Evolutionary conservation across 2,888 invertebrate species (phyloP), one percentile per base, ranked within the genome.

Genomic region (Melanchra persicariae): DNA sequence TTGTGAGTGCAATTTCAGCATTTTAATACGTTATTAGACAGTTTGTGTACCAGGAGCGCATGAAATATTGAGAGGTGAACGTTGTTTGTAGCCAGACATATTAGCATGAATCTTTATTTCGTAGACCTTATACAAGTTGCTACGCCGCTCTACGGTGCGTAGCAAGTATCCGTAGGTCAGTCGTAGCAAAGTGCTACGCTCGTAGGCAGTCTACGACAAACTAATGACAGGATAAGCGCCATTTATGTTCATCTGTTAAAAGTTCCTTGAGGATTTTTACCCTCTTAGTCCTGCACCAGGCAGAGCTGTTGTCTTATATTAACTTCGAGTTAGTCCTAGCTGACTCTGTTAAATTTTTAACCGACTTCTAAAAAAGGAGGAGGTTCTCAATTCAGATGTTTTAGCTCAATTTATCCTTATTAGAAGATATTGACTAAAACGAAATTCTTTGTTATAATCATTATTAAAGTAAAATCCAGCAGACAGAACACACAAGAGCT

Each of bases 121-220:
- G 57, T 47, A 58, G 51, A 8, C n/a, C n/a, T 12, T 17, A 5
- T 12, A 30, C 12, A n/a, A n/a, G n/a, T 40, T n/a, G 76, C 57
- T 76, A 74, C 69, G 74, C 12, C 8, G 15, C 19, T n/a, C 24
- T 63, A 43, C 64, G 24, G 15, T 64, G 12, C 64, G 74, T 74
- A 74, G 49, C 55, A 49, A 74, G 49, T 65, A 9, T 45, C 19
- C 47, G 47, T 77, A 74, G 74, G 43, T 45, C 24, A 17, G 12
- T 58, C 62, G 74, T 75, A 75, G 70, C 74, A 37, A 40, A 34
- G 9, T 54, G 62, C 77, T 70, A 77, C 74, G 74, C 51, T n/a
- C 45, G 40, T 40, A 52, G 43, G n/a, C 37, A 51, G 15, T 47
- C 26, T 4, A 2, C 12, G 24, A 15, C 5, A 15, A 51, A 24